Percentiles rank a stretch among this genome's conserved stretches.
Evolutionary conservation across 2,888 invertebrate species (phyloP).

Genomic region (Spisula solida): DNA sequence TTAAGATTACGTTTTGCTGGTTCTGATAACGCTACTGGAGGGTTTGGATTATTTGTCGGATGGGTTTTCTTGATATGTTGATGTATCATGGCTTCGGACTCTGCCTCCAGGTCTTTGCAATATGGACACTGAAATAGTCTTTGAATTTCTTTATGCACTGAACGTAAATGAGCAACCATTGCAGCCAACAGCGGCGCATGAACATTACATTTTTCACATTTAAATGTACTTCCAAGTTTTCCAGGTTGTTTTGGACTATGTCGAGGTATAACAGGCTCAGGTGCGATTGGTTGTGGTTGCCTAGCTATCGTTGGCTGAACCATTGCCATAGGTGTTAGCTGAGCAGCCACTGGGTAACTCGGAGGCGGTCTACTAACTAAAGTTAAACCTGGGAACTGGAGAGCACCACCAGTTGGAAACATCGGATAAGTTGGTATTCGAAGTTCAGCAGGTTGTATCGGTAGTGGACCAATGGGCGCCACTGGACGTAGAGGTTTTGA

Average conservation of each 20-base stretch:
- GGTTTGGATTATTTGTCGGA: constrained; percentile 78
- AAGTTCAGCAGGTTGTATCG: constrained; percentile 44
- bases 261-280: neutral
- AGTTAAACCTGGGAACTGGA: constrained; percentile 17
- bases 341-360: constrained; percentile 19
- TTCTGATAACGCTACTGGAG: constrained; percentile 82
- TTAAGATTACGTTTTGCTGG: constrained; percentile 78
- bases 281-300: constrained; percentile 8
- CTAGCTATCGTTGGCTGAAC: neutral
- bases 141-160: constrained; percentile 79
- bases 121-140: constrained; percentile 82
- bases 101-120: constrained; percentile 79
- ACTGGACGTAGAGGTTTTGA: constrained; percentile 16
- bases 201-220: constrained; percentile 82
- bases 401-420: constrained; percentile 11
- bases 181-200: constrained; percentile 82
- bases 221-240: constrained; percentile 74
- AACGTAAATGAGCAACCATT: constrained; percentile 81
- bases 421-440: constrained; percentile 61
- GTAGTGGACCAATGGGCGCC: neutral
- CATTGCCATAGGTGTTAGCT: constrained; percentile 15
- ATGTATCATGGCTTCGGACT: constrained; percentile 79
- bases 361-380: constrained; percentile 27
- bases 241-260: constrained; percentile 26
- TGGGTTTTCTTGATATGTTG: constrained; percentile 79